Evolutionary conservation across 2,888 invertebrate genomes (phyloP).

Genomic region (Tiliacea aurago): DNA sequence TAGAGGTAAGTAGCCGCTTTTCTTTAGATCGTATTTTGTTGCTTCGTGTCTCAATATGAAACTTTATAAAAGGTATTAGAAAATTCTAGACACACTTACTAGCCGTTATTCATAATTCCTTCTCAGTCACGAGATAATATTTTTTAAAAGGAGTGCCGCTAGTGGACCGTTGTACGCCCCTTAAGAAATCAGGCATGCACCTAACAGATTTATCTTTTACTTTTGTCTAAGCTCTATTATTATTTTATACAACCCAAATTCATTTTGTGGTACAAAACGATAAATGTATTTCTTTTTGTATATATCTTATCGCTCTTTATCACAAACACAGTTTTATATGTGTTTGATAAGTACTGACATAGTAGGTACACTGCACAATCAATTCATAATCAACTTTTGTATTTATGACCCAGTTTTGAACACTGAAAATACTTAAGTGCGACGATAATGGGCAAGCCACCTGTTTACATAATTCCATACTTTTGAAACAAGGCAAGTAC

Average conservation of each 20-base stretch:
- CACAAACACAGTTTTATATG: conserved; percentile 27
- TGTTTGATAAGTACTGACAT: conserved; percentile 13
- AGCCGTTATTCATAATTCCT: no score
- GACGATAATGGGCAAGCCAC: neutral
- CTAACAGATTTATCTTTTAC: neutral
- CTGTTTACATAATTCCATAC: neutral
- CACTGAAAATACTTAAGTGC: neutral
- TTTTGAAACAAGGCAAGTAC: neutral
- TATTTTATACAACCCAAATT: neutral
- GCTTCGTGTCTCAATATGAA: no score
- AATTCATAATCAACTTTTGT: conserved; percentile 18
- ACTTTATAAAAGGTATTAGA: no score
- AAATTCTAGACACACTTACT: no score
- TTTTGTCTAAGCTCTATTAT: neutral
- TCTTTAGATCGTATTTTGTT: no score
- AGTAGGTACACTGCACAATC: conserved; percentile 14
- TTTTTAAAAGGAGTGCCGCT: no score
- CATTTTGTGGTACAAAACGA: conserved; percentile 10
- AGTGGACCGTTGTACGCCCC: no score
- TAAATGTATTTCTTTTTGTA: conserved; percentile 20
- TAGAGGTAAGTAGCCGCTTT: no score
- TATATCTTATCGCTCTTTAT: conserved; percentile 49
- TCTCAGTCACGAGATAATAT: no score
- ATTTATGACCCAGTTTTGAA: conserved; percentile 24
- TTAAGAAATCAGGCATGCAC: neutral